Percentiles rank a stretch among this genome's conserved stretches.
phyloP scores from a whole-genome alignment of 2,113 vertebrate species.

The Rhea americana region DNA sequence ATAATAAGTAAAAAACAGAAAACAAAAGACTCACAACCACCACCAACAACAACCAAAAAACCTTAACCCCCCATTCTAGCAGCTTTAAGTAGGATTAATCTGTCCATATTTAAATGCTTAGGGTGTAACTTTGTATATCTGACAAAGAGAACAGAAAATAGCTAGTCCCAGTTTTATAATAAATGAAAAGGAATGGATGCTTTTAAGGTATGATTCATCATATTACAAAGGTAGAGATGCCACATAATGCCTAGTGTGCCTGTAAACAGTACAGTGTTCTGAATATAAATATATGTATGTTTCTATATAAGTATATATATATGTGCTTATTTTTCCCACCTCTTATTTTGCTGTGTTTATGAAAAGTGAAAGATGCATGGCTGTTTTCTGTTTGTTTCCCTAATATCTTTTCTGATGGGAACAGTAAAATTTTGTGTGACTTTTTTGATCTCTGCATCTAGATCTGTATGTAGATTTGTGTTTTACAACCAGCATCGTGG shows the following conservation, averaged over 20 bases:
- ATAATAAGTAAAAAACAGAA: not conserved
- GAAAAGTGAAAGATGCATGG: not conserved
- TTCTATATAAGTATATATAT: rapidly evolving
- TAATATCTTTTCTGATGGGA: not conserved
- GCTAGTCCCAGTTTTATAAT: not conserved
- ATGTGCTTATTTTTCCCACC: not conserved
- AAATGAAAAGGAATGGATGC: not conserved
- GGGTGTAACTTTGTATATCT: not conserved
- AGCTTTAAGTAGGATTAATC: not conserved
- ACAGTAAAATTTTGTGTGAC: not conserved
- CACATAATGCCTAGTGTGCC: not conserved
- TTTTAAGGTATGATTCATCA: not conserved
- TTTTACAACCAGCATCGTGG: not conserved
- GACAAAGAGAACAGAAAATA: not conserved
- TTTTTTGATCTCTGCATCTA: not conserved
- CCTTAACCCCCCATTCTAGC: not conserved
- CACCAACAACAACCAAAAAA: not conserved
- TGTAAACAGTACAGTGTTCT: not conserved
- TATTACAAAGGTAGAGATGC: not conserved
- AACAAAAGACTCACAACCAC: not conserved
- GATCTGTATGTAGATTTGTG: not conserved
- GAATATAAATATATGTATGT: not conserved
- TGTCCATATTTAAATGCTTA: not conserved
- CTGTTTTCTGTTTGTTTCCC: not conserved
- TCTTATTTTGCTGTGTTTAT: not conserved